Conservation (phyloP, 1,140 invertebrate genomes). For the Ruditapes philippinarum region DNA sequence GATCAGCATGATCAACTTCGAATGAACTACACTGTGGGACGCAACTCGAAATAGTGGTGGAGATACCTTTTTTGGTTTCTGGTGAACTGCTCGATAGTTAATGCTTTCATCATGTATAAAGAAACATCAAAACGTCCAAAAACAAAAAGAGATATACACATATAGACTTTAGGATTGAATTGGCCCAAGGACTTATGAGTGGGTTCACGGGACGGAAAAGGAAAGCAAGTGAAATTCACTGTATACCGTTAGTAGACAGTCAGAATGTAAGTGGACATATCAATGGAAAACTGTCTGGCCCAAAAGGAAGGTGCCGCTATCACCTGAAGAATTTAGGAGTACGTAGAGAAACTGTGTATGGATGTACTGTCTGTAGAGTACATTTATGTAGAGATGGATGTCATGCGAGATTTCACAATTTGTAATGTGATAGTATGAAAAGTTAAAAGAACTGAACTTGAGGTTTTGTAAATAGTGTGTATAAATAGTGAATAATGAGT, state of each 20-base stretch:
- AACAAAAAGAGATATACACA: not conserved
- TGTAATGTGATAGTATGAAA: too few species aligned
- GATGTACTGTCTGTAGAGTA: not conserved
- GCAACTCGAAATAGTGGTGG: not conserved
- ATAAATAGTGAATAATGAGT: too few species aligned
- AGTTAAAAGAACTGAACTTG: too few species aligned
- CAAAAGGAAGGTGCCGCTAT: too few species aligned
- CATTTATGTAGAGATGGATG: constrained; percentile 10
- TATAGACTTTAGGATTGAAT: constrained; percentile 13
- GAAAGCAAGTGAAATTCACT: too few species aligned
- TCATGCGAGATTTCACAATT: not conserved
- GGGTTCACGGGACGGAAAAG: not conserved
- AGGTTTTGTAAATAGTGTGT: too few species aligned
- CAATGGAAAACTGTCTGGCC: not conserved
- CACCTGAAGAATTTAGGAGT: too few species aligned
- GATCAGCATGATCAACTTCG: constrained; percentile 1
- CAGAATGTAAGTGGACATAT: too few species aligned
- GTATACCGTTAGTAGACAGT: too few species aligned
- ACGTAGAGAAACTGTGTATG: too few species aligned
- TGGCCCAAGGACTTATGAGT: not conserved
- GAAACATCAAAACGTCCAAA: not conserved
- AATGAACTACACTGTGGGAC: not conserved
- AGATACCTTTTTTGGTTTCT: constrained; percentile 21
- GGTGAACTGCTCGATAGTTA: constrained; percentile 17
- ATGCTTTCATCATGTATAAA: not conserved